Conservation (phyloP, 1,140 invertebrate species). For the Aricia agestis region DNA sequence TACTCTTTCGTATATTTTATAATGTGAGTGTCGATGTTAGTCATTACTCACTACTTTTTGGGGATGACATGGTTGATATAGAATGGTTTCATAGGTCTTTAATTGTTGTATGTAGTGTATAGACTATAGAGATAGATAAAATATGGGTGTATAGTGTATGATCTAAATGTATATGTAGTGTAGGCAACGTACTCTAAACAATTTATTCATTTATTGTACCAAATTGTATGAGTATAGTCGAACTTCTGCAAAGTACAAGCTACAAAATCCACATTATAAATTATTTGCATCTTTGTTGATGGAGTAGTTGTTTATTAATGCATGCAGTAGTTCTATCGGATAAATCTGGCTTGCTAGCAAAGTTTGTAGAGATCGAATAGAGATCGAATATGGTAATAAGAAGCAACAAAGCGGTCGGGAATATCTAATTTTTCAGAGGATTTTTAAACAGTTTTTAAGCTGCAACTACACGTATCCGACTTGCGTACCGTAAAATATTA, state of each 20-base stretch:
- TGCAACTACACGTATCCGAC: background rate
- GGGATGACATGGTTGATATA: too few relatives aligned
- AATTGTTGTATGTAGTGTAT: too few relatives aligned
- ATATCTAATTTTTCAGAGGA: too few relatives aligned
- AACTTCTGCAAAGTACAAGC: background rate
- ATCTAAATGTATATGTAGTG: too few relatives aligned
- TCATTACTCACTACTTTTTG: too few relatives aligned
- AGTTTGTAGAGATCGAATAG: background rate
- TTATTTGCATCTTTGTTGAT: background rate
- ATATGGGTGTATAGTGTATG: too few relatives aligned
- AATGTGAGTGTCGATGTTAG: too few relatives aligned
- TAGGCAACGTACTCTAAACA: background rate
- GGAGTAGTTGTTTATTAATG: slow-evolving; percentile 6
- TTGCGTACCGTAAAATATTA: background rate
- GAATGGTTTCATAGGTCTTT: too few relatives aligned
- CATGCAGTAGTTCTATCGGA: background rate
- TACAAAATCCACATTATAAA: background rate
- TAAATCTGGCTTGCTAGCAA: background rate
- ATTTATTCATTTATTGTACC: background rate
- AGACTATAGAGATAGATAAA: too few relatives aligned
- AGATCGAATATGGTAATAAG: background rate
- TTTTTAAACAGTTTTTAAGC: background rate
- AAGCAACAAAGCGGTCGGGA: background rate
- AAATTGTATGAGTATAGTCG: background rate
- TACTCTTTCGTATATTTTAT: too few relatives aligned